Conservation (phyloP, 2,888 invertebrate genomes). For the Cephalotes varians region DNA sequence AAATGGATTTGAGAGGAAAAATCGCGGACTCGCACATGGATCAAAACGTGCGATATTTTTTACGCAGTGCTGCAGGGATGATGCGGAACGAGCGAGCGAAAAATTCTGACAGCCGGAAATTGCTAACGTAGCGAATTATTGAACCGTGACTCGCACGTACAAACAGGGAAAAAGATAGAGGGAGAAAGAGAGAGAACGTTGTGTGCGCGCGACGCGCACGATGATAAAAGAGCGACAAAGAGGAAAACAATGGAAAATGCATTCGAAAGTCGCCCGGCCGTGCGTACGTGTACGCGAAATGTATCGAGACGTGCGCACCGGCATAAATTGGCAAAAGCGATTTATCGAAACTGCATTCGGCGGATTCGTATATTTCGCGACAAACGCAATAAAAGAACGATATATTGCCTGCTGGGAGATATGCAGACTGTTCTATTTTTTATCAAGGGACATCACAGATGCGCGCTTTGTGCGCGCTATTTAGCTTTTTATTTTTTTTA, state of each 20-base stretch:
- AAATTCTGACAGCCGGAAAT: constrained; percentile 69
- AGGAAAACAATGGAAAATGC: constrained; percentile 68
- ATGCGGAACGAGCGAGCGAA: constrained; percentile 48
- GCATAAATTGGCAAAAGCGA: constrained; percentile 63
- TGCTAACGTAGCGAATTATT: constrained; percentile 71
- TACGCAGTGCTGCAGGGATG: constrained; percentile 19
- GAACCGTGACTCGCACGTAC: constrained; percentile 65
- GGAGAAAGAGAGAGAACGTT: background rate
- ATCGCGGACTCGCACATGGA: background rate
- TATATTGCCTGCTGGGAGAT: background rate
- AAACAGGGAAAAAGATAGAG: constrained; percentile 18
- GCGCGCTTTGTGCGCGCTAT: no score
- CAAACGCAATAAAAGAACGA: background rate
- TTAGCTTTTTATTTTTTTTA: no score
- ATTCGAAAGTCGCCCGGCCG: constrained; percentile 67
- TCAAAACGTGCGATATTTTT: constrained; percentile 23
- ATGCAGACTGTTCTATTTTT: background rate
- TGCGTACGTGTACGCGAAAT: constrained; percentile 64
- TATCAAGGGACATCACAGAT: no score
- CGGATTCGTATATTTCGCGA: background rate
- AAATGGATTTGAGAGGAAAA: background rate
- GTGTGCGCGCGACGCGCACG: background rate
- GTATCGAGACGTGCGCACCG: constrained; percentile 21
- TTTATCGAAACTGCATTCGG: constrained; percentile 60
- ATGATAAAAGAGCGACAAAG: constrained; percentile 46